Evolutionary conservation across 2,113 vertebrate species (phyloP).

Genomic region (Perognathus longimembris): DNA sequence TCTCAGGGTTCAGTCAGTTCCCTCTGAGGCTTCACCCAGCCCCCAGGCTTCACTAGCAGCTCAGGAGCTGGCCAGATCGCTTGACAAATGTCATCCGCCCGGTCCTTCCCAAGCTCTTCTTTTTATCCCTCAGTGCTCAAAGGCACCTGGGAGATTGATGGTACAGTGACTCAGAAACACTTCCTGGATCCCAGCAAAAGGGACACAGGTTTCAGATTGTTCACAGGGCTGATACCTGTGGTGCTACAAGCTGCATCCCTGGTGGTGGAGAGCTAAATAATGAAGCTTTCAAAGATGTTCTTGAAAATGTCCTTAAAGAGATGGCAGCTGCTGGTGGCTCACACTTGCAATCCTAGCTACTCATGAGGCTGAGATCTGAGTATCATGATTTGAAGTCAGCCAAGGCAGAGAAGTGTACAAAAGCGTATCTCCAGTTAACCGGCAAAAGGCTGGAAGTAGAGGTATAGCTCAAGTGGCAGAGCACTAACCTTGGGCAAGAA

Average conservation of each 20-base stretch:
- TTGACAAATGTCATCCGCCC: neutral
- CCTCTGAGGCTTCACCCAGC: conserved; percentile 5
- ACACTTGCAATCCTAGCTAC: too few species aligned
- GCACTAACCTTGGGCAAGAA: too few species aligned
- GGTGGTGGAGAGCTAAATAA: neutral
- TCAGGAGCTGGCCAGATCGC: neutral
- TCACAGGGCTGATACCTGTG: conserved; percentile 26
- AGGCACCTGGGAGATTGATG: conserved; percentile 79
- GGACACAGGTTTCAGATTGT: conserved; percentile 76
- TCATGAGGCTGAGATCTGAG: too few species aligned
- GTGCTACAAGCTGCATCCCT: conserved; percentile 57
- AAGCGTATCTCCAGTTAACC: too few species aligned
- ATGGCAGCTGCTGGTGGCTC: too few species aligned
- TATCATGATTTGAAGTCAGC: too few species aligned
- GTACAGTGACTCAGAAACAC: conserved; percentile 76
- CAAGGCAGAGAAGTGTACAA: too few species aligned
- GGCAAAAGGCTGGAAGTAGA: too few species aligned
- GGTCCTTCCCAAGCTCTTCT: neutral
- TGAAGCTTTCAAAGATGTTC: neutral
- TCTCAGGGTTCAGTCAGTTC: neutral
- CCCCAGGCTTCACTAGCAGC: neutral
- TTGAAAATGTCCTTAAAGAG: too few species aligned
- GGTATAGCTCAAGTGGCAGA: too few species aligned
- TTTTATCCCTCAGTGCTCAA: neutral
- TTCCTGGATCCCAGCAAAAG: conserved; percentile 72